Base-by-base conservation (phyloP, 2,888 invertebrate genomes). In the Heliconius aoede region DNA sequence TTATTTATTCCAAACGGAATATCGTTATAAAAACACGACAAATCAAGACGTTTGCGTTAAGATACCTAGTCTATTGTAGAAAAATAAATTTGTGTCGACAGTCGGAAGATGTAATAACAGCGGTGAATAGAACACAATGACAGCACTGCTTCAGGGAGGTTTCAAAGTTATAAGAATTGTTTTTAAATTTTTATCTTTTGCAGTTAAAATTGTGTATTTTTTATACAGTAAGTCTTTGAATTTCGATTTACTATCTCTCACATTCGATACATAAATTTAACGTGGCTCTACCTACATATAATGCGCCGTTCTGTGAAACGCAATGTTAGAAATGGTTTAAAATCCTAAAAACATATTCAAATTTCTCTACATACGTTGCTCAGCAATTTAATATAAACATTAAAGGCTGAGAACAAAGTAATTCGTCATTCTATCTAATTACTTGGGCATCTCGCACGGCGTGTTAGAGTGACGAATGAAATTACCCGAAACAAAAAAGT, bases 11-110 rank as follows among this genome's bases (percentile, higher is more conserved):
- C 26, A 40, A 67, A 67, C n/a, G 28, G 28, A 69, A 30, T 51
- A 13, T 51, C 51, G 28, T 51, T 51, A 51, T 51, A 51, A 68
- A 51, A 51, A 51, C n/a, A 55, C 28, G 51, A 30, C 51, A 30
- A 69, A 69, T 69, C 36, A 36, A 68, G 51, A 68, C 68, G 46
- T 40, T 68, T 51, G 46, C 28, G 51, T 69, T 65, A 30, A 28
- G 51, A 51, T 69, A 51, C 51, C 64, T 21, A 64, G n/a, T 69
- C 51, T 51, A 69, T 69, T 69, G 68, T 51, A 69, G 51, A 69
- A 51, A 69, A 51, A 69, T 69, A 51, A 69, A 69, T 68, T 68
- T 28, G 28, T 69, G 51, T 69, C 68, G 51, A 64, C 64, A 69
- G 68, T 51, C 28, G 51, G n/a, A n/a, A 69, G 21, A 69, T 51